Base-by-base conservation (phyloP, 2,113 vertebrate species). In the Setophaga kirtlandii region DNA sequence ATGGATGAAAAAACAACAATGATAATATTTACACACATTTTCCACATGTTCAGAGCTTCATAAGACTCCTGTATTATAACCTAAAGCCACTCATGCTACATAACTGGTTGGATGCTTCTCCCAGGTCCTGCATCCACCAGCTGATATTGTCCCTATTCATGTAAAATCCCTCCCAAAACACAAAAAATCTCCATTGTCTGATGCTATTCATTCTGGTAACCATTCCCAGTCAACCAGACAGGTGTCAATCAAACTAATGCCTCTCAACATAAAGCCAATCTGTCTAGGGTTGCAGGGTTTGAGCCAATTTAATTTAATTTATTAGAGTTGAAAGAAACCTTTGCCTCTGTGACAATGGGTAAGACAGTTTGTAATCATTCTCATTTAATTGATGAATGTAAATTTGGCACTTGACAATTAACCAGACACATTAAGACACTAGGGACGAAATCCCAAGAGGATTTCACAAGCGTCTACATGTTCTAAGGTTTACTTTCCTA, bases 281-380 rank as follows among this genome's bases (percentile, higher is more conserved):
- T 94, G 71, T 86, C 94, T 75, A 2, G 67, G 71, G 85, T 95
- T 93, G 79, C 83, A 86, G 87, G 78, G 87, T 83, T 93, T 90
- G 88, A 97, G 88, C 71, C 93, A 95, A 95, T 93, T 97, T 96
- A 96, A 97, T 97, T 96, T 96, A 96, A 96, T 95, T 94, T 92
- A 77, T 96, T 86, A 90, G 93, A 90, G 79, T 52, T 96, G 90
- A 94, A 96, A 96, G 83, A 85, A 97, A 92, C 92, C 93, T 96
- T 94, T 92, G 88, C 94, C 76, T 91, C 60, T 81, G 71, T 93
- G 95, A 95, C 96, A 96, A 94, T 68, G 90, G 73, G 71, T 93
- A 68, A 96, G 84, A 92, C 86, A 77, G 84, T 95, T 94, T 88
- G 88, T 90, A 95, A 96, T 94, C 92, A 95, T 95, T 95, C 79